Evolutionary conservation across 2,113 vertebrate genomes (phyloP), one percentile per base, ranked within the genome.

Genomic region (Paramormyrops kingsleyae): DNA sequence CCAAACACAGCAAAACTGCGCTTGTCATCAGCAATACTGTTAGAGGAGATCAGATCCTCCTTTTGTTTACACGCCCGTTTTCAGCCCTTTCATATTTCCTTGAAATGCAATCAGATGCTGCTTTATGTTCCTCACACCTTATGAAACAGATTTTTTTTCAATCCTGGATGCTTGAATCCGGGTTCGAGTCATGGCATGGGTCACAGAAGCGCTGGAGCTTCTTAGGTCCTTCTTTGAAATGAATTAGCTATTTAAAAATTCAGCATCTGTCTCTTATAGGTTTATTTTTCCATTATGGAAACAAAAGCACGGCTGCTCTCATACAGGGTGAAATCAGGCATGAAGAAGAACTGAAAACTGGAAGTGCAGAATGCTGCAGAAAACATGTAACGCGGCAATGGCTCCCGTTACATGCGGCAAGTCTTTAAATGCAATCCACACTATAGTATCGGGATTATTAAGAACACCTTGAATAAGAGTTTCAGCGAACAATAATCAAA

Each of bases 41-140:
- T 88, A 39, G 24, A 42, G 62, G 88, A 35, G 50, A 88, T 88
- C 49, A 83, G n/a, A 62, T 46, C 35, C 6, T 47, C 50, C 85
- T 87, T 87, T 17, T 80, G 35, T 90, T 90, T 90, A 87, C 47
- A 44, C 42, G 62, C 59, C 89, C 85, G 27, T 80, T 66, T 42
- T 87, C 85, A 87, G 44, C 7, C 84, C 84, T 87, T 77, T 90
- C 83, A 70, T 10, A 52, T 77, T 66, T 77, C 62, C 66, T 80
- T 49, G 56, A 87, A 87, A 87, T 12, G 49, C 35, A 9, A 87
- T 87, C 46, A 31, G 59, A 90, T 42, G 77, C 19, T 46, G 59
- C 17, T 53, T 87, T 66, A 80, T 42, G 21, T 74, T 90, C 35
- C 59, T 50, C 31, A 27, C 59, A 90, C 62, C 44, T 86, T 87